Conservation (phyloP, 2,888 invertebrate species). For the Oxytorus armatus region DNA sequence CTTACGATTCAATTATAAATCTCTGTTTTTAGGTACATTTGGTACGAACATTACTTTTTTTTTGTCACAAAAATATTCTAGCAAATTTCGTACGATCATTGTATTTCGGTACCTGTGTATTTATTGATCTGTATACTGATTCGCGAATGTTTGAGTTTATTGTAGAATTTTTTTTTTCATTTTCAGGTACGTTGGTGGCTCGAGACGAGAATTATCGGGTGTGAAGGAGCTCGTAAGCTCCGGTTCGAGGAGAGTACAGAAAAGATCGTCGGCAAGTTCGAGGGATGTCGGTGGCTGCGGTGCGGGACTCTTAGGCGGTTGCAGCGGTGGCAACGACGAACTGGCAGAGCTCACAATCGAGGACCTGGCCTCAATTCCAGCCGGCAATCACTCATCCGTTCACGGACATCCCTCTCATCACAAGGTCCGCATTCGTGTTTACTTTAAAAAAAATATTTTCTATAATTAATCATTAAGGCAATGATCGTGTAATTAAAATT, state of each 20-base stretch:
- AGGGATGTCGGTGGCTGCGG: conserved; percentile 76
- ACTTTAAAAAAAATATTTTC: not conserved
- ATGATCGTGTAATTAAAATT: too few species aligned
- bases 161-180: conserved; percentile 52
- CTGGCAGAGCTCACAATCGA: conserved; percentile 82
- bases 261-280: conserved; percentile 77
- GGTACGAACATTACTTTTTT: too few species aligned
- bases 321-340: conserved; percentile 82
- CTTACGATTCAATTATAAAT: conserved; percentile 26
- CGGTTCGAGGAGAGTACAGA: conserved; percentile 79
- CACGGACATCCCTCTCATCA: conserved; percentile 83
- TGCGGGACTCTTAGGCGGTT: conserved; percentile 79
- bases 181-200: conserved; percentile 78
- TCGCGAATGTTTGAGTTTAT: conserved; percentile 1
- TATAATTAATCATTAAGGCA: too few species aligned
- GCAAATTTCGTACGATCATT: too few species aligned
- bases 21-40: not conserved
- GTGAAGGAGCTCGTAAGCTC: conserved; percentile 81
- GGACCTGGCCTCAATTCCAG: conserved; percentile 83
- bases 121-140: too few species aligned
- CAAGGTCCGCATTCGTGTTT: conserved; percentile 75
- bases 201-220: conserved; percentile 80
- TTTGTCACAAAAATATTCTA: too few species aligned
- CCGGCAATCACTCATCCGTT: conserved; percentile 80
- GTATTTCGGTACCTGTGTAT: too few species aligned